Conservation (phyloP, 2,113 vertebrate species). For the Motacilla alba region DNA sequence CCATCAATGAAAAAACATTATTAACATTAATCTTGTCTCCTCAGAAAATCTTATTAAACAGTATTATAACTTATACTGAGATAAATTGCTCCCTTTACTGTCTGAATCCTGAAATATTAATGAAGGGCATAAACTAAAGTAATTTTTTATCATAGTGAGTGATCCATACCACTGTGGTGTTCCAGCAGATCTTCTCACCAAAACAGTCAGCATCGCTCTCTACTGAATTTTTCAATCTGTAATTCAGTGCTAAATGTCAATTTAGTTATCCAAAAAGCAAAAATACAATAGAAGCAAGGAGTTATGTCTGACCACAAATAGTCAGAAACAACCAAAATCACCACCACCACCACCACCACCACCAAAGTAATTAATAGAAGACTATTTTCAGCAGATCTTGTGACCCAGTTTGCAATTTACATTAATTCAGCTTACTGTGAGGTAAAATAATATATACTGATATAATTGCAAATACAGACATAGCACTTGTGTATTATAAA, state of each 20-base stretch:
- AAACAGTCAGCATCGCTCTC: background rate
- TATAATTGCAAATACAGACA: background rate
- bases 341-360: background rate
- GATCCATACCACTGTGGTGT: background rate
- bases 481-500: background rate
- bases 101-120: constrained; percentile 51
- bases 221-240: background rate
- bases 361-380: background rate
- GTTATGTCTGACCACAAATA: background rate
- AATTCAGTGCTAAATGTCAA: background rate
- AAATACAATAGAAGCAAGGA: background rate
- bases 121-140: constrained; percentile 18
- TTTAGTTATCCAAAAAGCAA: background rate
- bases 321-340: background rate
- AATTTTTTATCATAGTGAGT: background rate
- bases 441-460: background rate
- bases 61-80: background rate
- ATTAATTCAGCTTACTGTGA: background rate
- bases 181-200: background rate
- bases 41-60: constrained; percentile 26
- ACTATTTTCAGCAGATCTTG: background rate
- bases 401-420: background rate
- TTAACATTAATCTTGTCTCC: constrained; percentile 46
- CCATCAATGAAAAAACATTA: constrained; percentile 30
- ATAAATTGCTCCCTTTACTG: constrained; percentile 26